Evolutionary conservation across 2,888 invertebrate genomes (phyloP), one percentile per base, ranked within the genome.

Genomic region (Rhogogaster chlorosoma): DNA sequence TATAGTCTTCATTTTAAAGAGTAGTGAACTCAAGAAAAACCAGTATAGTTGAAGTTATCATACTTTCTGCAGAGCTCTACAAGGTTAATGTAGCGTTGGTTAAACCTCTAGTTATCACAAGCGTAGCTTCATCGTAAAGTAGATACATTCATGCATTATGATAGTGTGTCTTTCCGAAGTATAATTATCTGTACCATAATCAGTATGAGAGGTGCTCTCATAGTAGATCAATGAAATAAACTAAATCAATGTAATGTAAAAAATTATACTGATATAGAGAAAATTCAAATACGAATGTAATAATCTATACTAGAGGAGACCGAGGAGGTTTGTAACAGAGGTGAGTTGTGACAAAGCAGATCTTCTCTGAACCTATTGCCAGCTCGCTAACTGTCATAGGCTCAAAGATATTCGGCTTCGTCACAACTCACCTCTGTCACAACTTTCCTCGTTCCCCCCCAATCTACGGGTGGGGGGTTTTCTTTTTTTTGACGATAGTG

Each of bases 21-120:
- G 57, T 0, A 0, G 57, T 18, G 57, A 57, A 57, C 57, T 57
- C 57, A 22, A 9, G 1, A n/a, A 57, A 0, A 7, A 57, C 57
- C 57, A 57, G 57, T 57, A 57, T 57, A 57, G 57, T 57, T 57
- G 57, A 57, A 57, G 57, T 57, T 57, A 57, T 57, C 57, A 57
- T 57, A 57, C 57, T 57, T 5, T 57, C n/a, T 57, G 57, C 57
- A 22, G 22, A 22, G n/a, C 57, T 57, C n/a, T 57, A n/a, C n/a
- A 57, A 57, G 57, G 22, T 57, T 22, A n/a, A 3, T 57, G 22
- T 57, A 57, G 57, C 57, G 57, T n/a, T 22, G 22, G 57, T 18
- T 57, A 6, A 57, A 57, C 57, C n/a, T 57, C 22, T 57, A 22
- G 57, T 57, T 57, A n/a, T 57, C 6, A 57, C 57, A 57, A 57